phyloP scores from a whole-genome alignment of 2,113 vertebrate species.

The Thalassarche chlororhynchos region DNA sequence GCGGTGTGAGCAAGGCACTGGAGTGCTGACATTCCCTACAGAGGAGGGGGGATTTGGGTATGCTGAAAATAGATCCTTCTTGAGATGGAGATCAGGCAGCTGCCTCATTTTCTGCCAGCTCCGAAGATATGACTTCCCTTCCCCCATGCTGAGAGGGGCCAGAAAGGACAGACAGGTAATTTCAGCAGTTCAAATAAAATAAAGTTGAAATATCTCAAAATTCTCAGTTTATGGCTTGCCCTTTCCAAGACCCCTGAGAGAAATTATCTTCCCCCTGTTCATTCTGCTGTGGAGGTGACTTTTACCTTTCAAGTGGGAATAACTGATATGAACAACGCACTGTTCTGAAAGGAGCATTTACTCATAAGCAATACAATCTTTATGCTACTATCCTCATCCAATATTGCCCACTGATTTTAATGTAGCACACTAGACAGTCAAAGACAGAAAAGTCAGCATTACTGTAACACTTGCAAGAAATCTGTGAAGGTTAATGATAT shows the following conservation, averaged over 20 bases:
- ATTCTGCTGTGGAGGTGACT: background rate
- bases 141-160: background rate
- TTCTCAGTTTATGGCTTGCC: background rate
- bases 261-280: background rate
- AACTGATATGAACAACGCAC: background rate
- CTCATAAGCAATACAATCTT: background rate
- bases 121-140: background rate
- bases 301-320: background rate
- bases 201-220: background rate
- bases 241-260: background rate
- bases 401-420: background rate
- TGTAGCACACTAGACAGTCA: background rate
- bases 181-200: background rate
- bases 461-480: background rate
- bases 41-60: background rate
- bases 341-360: background rate
- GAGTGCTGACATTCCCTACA: background rate
- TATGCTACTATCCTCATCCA: background rate
- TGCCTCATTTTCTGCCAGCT: background rate
- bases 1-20: background rate
- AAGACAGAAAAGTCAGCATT: background rate
- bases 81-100: background rate
- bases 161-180: background rate
- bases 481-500: background rate
- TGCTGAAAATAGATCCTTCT: conserved; percentile 14